phyloP scores from a whole-genome alignment of 2,888 invertebrate species.

The Drosophila greeni region DNA sequence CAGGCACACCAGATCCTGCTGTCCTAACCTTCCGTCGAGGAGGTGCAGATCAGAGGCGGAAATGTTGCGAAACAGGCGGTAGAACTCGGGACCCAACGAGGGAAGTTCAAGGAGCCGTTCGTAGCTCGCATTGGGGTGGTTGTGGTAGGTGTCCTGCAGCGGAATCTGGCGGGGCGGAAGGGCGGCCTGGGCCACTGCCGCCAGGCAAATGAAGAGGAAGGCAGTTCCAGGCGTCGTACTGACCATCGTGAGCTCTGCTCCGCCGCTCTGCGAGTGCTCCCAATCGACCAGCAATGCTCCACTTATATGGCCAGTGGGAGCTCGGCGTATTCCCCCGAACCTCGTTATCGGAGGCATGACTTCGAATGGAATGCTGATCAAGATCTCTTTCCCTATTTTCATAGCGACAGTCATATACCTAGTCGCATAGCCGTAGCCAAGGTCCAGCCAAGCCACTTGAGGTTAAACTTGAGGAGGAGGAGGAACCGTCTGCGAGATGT shows the following conservation, averaged over 20 bases:
- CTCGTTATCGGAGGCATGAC: conserved; percentile 8
- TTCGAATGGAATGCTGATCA: conserved; percentile 6
- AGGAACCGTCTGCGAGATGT: too few relatives aligned
- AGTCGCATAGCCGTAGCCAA: too few relatives aligned
- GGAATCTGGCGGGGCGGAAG: not conserved
- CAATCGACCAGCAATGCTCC: not conserved
- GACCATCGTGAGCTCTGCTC: not conserved
- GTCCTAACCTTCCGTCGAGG: not conserved
- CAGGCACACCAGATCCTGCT: conserved; percentile 45
- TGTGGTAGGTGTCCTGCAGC: not conserved
- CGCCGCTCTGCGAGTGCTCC: not conserved
- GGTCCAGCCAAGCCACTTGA: too few relatives aligned
- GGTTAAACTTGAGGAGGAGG: too few relatives aligned
- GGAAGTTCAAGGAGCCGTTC: conserved; percentile 24
- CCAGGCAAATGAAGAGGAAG: not conserved
- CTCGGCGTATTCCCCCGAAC: not conserved
- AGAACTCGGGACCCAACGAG: conserved; percentile 26
- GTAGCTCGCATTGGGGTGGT: not conserved
- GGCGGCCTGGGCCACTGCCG: not conserved
- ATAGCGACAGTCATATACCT: too few relatives aligned
- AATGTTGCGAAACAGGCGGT: conserved; percentile 16
- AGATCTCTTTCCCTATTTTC: too few relatives aligned
- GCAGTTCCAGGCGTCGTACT: not conserved
- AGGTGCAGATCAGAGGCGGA: conserved; percentile 19
- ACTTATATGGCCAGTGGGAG: conserved; percentile 4